Percentiles rank a stretch among this genome's conserved stretches.
phyloP scores from a whole-genome alignment of 2,888 invertebrate species.

The Hemaris fuciformis region DNA sequence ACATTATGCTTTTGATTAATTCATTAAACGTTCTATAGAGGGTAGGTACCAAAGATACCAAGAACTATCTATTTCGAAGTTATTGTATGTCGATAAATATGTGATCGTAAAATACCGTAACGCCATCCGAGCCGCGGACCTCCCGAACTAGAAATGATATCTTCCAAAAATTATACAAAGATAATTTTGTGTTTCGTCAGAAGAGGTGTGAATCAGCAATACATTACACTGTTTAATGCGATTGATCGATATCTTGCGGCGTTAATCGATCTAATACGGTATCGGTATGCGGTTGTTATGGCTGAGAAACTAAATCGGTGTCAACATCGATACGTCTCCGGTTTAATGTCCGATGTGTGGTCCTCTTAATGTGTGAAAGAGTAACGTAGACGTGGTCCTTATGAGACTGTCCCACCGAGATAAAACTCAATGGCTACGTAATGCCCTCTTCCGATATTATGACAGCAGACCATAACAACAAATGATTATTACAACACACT shows the following conservation, averaged over 20 bases:
- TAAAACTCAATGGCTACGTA: slow-evolving; percentile 24
- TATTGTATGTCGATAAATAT: background rate
- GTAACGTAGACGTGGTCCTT: slow-evolving; percentile 40
- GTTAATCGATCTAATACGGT: slow-evolving; percentile 57
- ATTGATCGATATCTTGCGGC: slow-evolving; percentile 53
- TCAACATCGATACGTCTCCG: slow-evolving; percentile 48
- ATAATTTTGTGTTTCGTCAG: slow-evolving; percentile 32
- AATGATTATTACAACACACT: slow-evolving; percentile 58
- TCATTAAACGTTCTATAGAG: background rate
- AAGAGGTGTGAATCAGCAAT: slow-evolving; percentile 53
- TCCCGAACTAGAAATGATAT: slow-evolving; percentile 6
- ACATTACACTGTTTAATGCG: slow-evolving; percentile 55
- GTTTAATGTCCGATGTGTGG: slow-evolving; percentile 59
- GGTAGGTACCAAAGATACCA: background rate
- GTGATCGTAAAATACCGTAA: slow-evolving; percentile 11
- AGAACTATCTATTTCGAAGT: background rate
- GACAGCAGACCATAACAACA: slow-evolving; percentile 60
- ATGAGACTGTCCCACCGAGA: slow-evolving; percentile 27
- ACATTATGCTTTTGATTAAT: background rate
- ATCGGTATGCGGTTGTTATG: slow-evolving; percentile 50
- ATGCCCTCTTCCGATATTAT: slow-evolving; percentile 44
- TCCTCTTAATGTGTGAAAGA: slow-evolving; percentile 53
- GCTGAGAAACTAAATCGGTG: slow-evolving; percentile 50
- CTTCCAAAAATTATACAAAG: slow-evolving; percentile 10
- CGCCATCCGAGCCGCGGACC: background rate